Conservation (phyloP, 2,797 vertebrate species). For the Cottoperca gobio region DNA sequence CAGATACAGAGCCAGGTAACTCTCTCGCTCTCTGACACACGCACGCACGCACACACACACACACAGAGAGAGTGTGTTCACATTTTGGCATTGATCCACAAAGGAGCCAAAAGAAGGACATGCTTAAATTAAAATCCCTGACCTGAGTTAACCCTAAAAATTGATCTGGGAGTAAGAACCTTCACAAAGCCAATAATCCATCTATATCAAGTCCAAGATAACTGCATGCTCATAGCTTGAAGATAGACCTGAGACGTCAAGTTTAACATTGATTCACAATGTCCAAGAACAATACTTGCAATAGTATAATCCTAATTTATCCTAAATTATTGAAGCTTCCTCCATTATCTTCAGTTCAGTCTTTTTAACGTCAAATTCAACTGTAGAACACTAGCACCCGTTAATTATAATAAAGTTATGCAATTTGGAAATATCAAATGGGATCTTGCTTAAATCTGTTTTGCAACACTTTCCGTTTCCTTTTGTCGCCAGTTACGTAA, state of each 20-base stretch:
- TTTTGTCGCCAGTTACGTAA: constrained; percentile 2
- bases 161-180: background rate
- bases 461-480: constrained; percentile 31
- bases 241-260: constrained; percentile 27
- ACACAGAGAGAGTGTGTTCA: constrained; percentile 1
- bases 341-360: background rate
- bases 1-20: constrained; percentile 96
- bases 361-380: background rate
- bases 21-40: background rate
- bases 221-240: constrained; percentile 3
- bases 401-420: background rate
- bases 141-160: constrained; percentile 19
- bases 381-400: background rate
- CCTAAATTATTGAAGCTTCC: too few relatives aligned
- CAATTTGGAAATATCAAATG: constrained; percentile 2
- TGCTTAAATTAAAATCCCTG: constrained; percentile 18
- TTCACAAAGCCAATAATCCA: constrained; percentile 9
- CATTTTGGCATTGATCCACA: background rate
- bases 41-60: too few relatives aligned
- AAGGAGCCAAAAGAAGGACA: constrained; percentile 6
- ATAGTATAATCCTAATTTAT: too few relatives aligned
- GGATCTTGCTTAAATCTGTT: constrained; percentile 17
- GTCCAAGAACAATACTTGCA: constrained; percentile 6
- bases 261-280: constrained; percentile 36
- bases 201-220: constrained; percentile 24